phyloP scores from a whole-genome alignment of 2,888 invertebrate genomes.

The Caenorhabditis sp. region DNA sequence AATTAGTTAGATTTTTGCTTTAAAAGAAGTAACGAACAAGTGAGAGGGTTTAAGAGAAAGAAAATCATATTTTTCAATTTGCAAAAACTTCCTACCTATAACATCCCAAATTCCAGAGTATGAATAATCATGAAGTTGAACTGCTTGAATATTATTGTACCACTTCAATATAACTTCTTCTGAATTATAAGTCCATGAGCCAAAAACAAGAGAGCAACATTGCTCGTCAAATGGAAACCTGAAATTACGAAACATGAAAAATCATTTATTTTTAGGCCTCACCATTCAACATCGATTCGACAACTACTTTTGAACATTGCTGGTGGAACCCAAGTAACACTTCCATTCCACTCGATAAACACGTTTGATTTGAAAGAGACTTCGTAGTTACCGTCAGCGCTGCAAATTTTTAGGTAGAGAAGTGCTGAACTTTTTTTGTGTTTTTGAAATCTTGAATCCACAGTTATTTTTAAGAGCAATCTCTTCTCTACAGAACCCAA shows the following conservation, averaged over 20 bases:
- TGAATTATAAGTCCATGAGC: slow-evolving; percentile 81
- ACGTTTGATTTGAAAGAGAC: slow-evolving; percentile 79
- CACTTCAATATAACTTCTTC: slow-evolving; percentile 83
- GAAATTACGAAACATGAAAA: no score
- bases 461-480: no score
- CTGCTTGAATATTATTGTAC: slow-evolving; percentile 81
- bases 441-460: no score
- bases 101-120: slow-evolving; percentile 98
- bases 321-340: slow-evolving; percentile 95
- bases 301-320: slow-evolving; percentile 80
- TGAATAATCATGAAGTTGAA: slow-evolving; percentile 90
- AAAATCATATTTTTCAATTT: no score
- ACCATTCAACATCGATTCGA: slow-evolving; percentile 62
- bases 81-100: slow-evolving; percentile 77
- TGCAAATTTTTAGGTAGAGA: slow-evolving; percentile 72
- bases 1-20: no score
- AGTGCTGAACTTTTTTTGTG: background rate
- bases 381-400: slow-evolving; percentile 99
- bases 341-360: slow-evolving; percentile 50
- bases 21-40: no score
- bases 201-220: slow-evolving; percentile 66
- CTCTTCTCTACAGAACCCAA: no score
- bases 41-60: no score
- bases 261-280: background rate
- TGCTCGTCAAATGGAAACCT: slow-evolving; percentile 66